Conservation (phyloP, 2,888 invertebrate species). For the Dasysyrphus albostriatus region DNA sequence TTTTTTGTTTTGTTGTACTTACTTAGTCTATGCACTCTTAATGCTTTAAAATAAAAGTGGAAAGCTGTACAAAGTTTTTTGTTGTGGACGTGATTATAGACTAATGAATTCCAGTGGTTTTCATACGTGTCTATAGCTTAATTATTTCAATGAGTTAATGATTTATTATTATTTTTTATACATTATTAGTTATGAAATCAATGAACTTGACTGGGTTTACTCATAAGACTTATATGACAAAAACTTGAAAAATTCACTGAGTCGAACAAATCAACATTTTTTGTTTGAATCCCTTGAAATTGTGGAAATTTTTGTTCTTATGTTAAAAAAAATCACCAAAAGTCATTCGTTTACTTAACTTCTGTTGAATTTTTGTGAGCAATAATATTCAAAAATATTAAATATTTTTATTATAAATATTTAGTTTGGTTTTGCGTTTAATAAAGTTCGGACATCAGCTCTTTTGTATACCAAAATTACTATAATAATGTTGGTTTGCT, state of each 20-base stretch:
- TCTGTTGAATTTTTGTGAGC: too few species aligned
- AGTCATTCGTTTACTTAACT: too few species aligned
- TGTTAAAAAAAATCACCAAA: too few species aligned
- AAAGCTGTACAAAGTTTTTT: not conserved
- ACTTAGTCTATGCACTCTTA: not conserved
- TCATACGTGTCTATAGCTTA: slow-evolving; percentile 51
- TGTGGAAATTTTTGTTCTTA: too few species aligned
- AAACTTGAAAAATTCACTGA: not conserved
- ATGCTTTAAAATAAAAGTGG: slow-evolving; percentile 42
- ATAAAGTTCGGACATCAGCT: not conserved
- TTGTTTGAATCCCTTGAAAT: too few species aligned
- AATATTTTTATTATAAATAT: too few species aligned
- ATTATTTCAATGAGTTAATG: slow-evolving; percentile 41
- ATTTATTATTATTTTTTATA: slow-evolving; percentile 26
- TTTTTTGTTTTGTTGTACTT: slow-evolving; percentile 23
- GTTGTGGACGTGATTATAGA: slow-evolving; percentile 64
- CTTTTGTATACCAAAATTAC: not conserved
- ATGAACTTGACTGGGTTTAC: slow-evolving; percentile 1
- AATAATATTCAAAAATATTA: too few species aligned
- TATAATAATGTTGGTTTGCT: not conserved
- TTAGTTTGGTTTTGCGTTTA: not conserved
- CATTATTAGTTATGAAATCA: slow-evolving; percentile 2
- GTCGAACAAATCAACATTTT: not conserved
- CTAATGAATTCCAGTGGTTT: slow-evolving; percentile 74
- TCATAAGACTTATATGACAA: not conserved